Evolutionary conservation across 2,797 vertebrate species (phyloP).

Genomic region (Luscinia luscinia): DNA sequence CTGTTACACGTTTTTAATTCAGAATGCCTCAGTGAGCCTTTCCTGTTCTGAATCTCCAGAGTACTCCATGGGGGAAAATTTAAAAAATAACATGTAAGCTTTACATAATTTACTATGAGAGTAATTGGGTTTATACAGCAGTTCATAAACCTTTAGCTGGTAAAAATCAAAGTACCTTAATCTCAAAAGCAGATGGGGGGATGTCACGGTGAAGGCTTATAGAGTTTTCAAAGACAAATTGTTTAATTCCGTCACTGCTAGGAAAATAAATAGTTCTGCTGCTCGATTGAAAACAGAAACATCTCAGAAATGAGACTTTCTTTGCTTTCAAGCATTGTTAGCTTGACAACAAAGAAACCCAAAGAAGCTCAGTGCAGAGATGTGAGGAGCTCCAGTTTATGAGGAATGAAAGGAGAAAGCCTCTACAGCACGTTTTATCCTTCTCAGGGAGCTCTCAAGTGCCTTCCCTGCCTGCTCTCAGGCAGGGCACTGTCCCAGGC

Average conservation of each 20-base stretch:
- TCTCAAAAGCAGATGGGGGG: conserved; percentile 76
- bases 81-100: conserved; percentile 69
- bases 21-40: conserved; percentile 27
- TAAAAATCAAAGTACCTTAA: conserved; percentile 79
- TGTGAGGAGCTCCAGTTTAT: conserved; percentile 35
- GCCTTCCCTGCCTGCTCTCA: conserved; percentile 43
- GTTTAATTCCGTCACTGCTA: conserved; percentile 75
- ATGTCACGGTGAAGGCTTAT: conserved; percentile 68
- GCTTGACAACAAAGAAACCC: conserved; percentile 53
- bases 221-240: conserved; percentile 75
- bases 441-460: conserved; percentile 51
- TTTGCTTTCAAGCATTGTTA: conserved; percentile 65
- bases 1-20: conserved; percentile 23
- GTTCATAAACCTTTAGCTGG: conserved; percentile 77
- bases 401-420: conserved; percentile 64
- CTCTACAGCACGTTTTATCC: conserved; percentile 18
- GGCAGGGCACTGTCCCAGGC: background rate
- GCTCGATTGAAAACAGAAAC: conserved; percentile 67
- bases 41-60: conserved; percentile 36
- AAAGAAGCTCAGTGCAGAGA: conserved; percentile 57
- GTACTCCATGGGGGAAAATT: conserved; percentile 48
- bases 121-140: conserved; percentile 72
- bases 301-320: conserved; percentile 66
- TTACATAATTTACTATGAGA: conserved; percentile 76
- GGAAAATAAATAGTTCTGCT: conserved; percentile 77